Evolutionary conservation across 2,797 vertebrate genomes (phyloP), one percentile per base, ranked within the genome.

Genomic region (Notoglanidium macrostoma): DNA sequence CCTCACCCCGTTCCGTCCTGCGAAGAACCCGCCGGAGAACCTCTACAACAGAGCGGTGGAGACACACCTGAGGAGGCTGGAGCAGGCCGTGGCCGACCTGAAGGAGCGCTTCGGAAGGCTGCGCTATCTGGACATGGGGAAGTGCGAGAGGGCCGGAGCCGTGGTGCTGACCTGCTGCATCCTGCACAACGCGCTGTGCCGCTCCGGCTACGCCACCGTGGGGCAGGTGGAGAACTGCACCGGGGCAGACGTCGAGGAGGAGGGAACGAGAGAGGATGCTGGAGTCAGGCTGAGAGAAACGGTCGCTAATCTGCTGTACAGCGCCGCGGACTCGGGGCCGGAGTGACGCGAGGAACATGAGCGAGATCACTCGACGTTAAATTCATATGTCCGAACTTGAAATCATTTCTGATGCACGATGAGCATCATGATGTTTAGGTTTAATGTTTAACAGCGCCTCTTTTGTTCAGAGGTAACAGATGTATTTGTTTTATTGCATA

Each of bases 171-270:
- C 95, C 0, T 92, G 94, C 65, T 96, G 96, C 46, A 90, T 95
- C 73, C 86, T 96, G 59, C 94, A 96, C 91, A 96, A 96, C 29
- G 92, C 93, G 55, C 93, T 95, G 78, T 61, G 95, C 86, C 92
- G 94, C 70, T 88, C 92, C 89, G 93, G 93, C 40, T 89, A 92
- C 6, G 88, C 68, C 23, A 87, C 92, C 80, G 88, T 86, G n/a
- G 94, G 92, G 54, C 90, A 93, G 1, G 68, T 87, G 2, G 91
- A 91, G 79, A 85, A 49, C 9, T 90, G 91, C 85, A 88, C 85
- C 1, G 0, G 23, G 0, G 72, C 49, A 1, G 23, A 73, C 3
- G 65, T 87, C 0, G 91, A 91, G 70, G 29, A 59, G 0, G 76
- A 92, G 23, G 91, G 44, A 3, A 91, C 90, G 29, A 74, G 67